A percentile compares a stretch with the other conserved stretches of the same genome.
Conservation (phyloP, 64 coral and sea anemone species). For the Porites lutea region DNA sequence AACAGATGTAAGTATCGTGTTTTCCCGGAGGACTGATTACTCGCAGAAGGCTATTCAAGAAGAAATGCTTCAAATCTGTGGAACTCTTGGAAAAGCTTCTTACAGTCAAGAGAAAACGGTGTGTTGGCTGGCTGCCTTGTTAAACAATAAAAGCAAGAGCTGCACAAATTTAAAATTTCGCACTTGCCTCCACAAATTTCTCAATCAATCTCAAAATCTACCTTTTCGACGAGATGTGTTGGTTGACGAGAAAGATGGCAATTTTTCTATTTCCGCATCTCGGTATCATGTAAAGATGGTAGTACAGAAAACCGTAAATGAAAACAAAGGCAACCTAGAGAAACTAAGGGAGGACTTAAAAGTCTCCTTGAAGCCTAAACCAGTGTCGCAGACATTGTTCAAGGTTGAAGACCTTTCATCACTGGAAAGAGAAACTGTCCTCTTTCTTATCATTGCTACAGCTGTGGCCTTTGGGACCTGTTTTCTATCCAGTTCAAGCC, state of each 20-base stretch:
- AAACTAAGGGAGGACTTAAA: not conserved
- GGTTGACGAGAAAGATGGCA: not conserved
- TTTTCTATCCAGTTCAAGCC: not conserved
- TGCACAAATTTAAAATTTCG: not conserved
- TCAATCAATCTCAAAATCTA: not conserved
- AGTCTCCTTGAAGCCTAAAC: not conserved
- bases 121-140: not conserved
- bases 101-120: not conserved
- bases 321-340: not conserved
- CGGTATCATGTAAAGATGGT: not conserved
- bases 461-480: not conserved
- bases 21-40: not conserved
- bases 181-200: not conserved
- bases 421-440: not conserved
- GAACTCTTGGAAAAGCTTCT: not conserved
- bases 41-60: not conserved
- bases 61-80: not conserved
- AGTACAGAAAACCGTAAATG: not conserved
- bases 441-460: not conserved
- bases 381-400: not conserved
- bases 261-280: not conserved
- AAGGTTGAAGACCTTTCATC: not conserved
- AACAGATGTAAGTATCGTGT: not conserved
- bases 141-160: not conserved
- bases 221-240: not conserved